Evolutionary conservation across 2,888 invertebrate species (phyloP).

Genomic region (Aproaerema taeniolella): DNA sequence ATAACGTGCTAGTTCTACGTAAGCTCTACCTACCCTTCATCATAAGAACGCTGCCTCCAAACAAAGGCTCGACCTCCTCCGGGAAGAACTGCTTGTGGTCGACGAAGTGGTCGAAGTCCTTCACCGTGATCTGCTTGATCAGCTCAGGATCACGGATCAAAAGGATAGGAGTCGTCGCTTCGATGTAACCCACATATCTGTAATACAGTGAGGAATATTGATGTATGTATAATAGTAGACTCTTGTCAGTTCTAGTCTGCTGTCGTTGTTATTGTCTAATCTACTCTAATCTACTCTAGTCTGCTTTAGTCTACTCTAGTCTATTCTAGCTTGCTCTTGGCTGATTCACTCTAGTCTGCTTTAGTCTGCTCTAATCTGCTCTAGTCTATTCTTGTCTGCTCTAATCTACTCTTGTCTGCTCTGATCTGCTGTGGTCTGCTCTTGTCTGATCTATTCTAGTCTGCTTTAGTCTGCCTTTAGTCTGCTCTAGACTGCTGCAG

Average conservation of each 20-base stretch:
- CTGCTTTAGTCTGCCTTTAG: not conserved
- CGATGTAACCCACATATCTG: constrained; percentile 63
- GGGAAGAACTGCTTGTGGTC: constrained; percentile 59
- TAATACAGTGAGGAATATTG: constrained; percentile 17
- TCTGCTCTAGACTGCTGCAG: too few relatives aligned
- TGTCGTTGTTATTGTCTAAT: not conserved
- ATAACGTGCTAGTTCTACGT: too few relatives aligned
- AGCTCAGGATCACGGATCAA: constrained; percentile 73
- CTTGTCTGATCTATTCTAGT: not conserved
- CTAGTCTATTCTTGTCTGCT: too few relatives aligned
- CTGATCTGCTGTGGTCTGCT: too few relatives aligned
- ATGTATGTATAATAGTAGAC: too few relatives aligned
- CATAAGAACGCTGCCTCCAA: constrained; percentile 47
- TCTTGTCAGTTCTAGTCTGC: too few relatives aligned
- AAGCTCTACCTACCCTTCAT: constrained; percentile 56
- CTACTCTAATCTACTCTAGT: not conserved
- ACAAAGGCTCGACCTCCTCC: constrained; percentile 53
- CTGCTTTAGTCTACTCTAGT: too few relatives aligned
- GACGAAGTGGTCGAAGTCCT: constrained; percentile 76
- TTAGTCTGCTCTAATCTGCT: not conserved
- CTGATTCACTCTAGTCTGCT: not conserved
- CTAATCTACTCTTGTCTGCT: not conserved
- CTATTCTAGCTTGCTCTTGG: not conserved
- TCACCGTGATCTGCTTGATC: constrained; percentile 69
- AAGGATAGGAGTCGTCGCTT: constrained; percentile 49